Evolutionary conservation across 1,140 invertebrate genomes (phyloP).

Genomic region (Drosophila nikananu): DNA sequence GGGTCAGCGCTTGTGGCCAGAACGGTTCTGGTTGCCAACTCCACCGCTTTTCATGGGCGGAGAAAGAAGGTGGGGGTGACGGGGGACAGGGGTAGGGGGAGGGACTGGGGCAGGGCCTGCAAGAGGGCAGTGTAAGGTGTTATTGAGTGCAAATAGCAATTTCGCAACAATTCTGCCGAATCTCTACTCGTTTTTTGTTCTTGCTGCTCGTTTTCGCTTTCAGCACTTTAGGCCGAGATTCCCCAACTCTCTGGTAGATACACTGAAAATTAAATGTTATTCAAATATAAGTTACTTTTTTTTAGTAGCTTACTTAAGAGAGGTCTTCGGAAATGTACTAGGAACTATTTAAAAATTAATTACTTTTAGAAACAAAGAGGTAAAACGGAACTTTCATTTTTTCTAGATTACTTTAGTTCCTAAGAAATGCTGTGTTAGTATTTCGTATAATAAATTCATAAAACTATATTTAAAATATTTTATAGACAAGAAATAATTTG

Average conservation of each 20-base stretch:
- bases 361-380: background rate
- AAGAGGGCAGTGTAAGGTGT: slow-evolving; percentile 49
- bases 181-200: slow-evolving; percentile 26
- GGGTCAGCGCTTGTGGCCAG: slow-evolving; percentile 85
- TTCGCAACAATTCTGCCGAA: slow-evolving; percentile 83
- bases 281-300: background rate
- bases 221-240: slow-evolving; percentile 79
- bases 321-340: fast-evolving
- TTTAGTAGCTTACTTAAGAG: too few species aligned
- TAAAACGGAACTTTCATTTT: too few species aligned
- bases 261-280: background rate
- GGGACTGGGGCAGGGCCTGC: background rate
- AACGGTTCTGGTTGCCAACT: slow-evolving; percentile 83
- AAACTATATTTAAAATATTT: background rate
- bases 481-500: background rate
- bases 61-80: background rate
- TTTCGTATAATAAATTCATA: background rate
- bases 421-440: background rate
- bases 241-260: background rate
- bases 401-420: too few species aligned
- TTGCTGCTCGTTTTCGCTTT: slow-evolving; percentile 72
- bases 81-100: too few species aligned
- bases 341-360: background rate
- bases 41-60: slow-evolving; percentile 17
- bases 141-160: slow-evolving; percentile 85